Conservation (phyloP, 2,113 vertebrate species). For the Perccottus glenii region DNA sequence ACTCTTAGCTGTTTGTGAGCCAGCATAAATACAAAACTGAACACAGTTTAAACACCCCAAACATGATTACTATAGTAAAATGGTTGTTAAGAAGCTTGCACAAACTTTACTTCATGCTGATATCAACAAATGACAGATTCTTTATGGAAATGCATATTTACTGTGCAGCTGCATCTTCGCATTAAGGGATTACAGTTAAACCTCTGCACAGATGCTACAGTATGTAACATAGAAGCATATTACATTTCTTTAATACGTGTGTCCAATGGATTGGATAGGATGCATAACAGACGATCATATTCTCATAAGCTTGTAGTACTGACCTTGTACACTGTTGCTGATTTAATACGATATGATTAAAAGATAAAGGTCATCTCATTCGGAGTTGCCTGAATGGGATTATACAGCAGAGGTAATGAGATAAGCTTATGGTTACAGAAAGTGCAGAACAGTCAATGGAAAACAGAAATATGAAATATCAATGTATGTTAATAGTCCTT, state of each 20-base stretch:
- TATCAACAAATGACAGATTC: background rate
- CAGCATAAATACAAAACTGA: background rate
- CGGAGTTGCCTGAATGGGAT: background rate
- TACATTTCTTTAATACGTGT: background rate
- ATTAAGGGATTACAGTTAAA: constrained; percentile 7
- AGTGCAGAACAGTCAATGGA: too few relatives aligned
- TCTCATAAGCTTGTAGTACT: background rate
- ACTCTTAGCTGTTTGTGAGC: too few relatives aligned
- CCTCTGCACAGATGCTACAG: background rate
- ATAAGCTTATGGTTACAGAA: too few relatives aligned
- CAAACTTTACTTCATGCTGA: background rate
- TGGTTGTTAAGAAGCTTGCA: background rate
- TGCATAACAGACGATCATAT: background rate
- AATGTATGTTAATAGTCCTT: too few relatives aligned
- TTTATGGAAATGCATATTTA: background rate
- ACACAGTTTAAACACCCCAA: background rate
- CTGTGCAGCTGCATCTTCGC: background rate
- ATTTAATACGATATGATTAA: background rate
- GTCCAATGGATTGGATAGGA: background rate
- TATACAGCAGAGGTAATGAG: too few relatives aligned
- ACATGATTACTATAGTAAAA: background rate
- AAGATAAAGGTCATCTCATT: background rate
- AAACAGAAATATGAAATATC: too few relatives aligned
- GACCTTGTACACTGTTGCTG: background rate
- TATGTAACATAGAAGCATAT: background rate